Evolutionary conservation across 2,888 invertebrate genomes (phyloP), one percentile per base, ranked within the genome.

Genomic region (Drosophila fulvimacula): DNA sequence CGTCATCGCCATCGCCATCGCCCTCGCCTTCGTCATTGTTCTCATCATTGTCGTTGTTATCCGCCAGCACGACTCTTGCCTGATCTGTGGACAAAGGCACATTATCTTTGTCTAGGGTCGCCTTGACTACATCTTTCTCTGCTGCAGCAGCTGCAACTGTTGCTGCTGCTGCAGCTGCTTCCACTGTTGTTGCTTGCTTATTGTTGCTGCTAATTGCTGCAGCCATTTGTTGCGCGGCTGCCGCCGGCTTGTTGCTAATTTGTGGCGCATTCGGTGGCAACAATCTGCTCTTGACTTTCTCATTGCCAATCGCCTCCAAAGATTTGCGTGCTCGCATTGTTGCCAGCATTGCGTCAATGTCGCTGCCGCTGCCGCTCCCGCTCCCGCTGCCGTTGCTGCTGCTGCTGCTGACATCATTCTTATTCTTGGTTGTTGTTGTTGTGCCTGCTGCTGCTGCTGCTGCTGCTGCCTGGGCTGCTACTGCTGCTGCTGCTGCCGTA

Each of bases 301-400:
- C 76, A 52, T 61, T 77, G 69, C 75, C 73, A 66, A 82, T 80
- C 66, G 74, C 75, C 65, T 81, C 76, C 69, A 91, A 73, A 69
- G 92, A 91, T 84, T 91, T 91, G 69, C 90, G 90, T 83, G 91
- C 89, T 59, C 90, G 90, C 75, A 87, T 86, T 90, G 82, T 90
- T 52, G 69, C 86, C 52, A 73, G 59, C 58, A 82, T 73, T 55
- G 73, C 60, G 59, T 77, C 70, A 27, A 76, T 68, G 62, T 62
- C 75, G 56, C 61, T 70, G 56, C 57, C 81, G 71, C 52, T 73
- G 46, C 41, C 64, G 53, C 63, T 67, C 42, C 61, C 73, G 58
- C 65, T 67, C 42, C 61, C 73, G 58, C 65, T 71, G 39, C 59
- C 69, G 56, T 58, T 82, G 70, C 52, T 73, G 42, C 41, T 70